These are phyloP conservation scores for Entomobrya proxima DNA, from an alignment of 2,888 invertebrate species.

Conservation along the genomic window DNA sequence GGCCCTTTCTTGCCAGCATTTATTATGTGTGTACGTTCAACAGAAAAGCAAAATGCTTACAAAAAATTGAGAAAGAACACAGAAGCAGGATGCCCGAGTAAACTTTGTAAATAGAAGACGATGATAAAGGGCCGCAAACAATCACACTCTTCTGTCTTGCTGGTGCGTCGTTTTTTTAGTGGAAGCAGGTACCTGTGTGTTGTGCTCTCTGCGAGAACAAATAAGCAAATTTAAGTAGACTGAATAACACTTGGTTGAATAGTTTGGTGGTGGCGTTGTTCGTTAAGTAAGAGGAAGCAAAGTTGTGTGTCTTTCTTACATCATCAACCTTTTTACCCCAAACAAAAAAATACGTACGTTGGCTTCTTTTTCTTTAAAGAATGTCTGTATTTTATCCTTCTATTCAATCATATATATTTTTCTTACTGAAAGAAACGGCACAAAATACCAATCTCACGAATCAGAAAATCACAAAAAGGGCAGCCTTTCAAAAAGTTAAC, in stretches of 20 bases:
- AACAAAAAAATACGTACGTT: constrained; percentile 20
- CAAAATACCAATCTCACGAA: constrained; percentile 62
- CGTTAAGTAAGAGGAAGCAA: constrained; percentile 26
- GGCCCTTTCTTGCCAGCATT: not conserved
- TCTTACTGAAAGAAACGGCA: constrained; percentile 32
- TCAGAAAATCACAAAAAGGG: constrained; percentile 42
- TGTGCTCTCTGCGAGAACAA: not conserved
- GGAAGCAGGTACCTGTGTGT: constrained; percentile 3
- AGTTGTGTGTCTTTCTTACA: constrained; percentile 50
- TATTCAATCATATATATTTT: constrained; percentile 31
- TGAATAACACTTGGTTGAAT: constrained; percentile 6
- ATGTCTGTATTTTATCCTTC: constrained; percentile 49
- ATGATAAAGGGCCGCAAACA: constrained; percentile 12
- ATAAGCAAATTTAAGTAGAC: not conserved
- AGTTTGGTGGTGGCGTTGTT: not conserved
- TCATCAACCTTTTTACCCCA: constrained; percentile 55
- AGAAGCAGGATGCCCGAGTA: constrained; percentile 8
- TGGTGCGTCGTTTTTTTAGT: too few species aligned
- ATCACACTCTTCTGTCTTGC: too few species aligned
- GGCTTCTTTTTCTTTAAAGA: constrained; percentile 11
- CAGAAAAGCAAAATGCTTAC: not conserved
- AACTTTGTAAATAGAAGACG: constrained; percentile 17
- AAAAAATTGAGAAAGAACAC: not conserved
- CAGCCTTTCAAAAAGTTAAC: constrained; percentile 32
- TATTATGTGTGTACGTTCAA: not conserved